Evolutionary conservation across 2,888 invertebrate genomes (phyloP).

Genomic region (Nomada hirtipes): DNA sequence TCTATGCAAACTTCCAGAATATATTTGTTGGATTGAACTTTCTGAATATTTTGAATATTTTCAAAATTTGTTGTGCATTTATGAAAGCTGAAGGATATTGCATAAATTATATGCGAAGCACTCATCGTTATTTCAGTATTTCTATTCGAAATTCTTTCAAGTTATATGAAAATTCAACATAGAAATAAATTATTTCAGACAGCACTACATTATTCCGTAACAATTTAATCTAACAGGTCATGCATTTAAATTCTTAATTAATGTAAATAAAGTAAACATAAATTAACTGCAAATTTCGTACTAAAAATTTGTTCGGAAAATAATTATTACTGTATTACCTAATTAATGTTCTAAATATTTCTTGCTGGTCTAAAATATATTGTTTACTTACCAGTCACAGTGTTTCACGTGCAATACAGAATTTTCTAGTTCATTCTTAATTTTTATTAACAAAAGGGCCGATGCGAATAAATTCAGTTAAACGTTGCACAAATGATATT

Average conservation of each 20-base stretch:
- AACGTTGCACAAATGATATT: not conserved
- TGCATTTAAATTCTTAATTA: too few relatives aligned
- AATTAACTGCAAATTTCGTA: too few relatives aligned
- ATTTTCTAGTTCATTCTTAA: not conserved
- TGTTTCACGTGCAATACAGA: not conserved
- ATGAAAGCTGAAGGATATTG: too few relatives aligned
- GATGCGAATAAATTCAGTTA: not conserved
- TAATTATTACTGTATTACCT: not conserved
- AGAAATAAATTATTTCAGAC: too few relatives aligned
- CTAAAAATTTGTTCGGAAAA: not conserved
- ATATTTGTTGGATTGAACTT: not conserved
- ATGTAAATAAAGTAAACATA: too few relatives aligned
- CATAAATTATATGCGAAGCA: too few relatives aligned
- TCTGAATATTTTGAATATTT: not conserved
- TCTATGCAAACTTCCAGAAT: not conserved
- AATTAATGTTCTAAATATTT: not conserved
- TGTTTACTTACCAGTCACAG: conserved; percentile 25
- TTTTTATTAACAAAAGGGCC: not conserved
- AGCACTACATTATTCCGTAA: too few relatives aligned
- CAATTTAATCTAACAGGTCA: too few relatives aligned
- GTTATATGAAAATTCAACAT: too few relatives aligned
- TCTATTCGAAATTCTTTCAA: too few relatives aligned
- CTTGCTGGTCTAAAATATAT: not conserved
- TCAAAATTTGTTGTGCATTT: not conserved
- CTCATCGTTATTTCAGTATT: too few relatives aligned